These are phyloP conservation scores for Operophtera brumata DNA, from an alignment of 2,888 invertebrate species.

Conservation along the genomic window DNA sequence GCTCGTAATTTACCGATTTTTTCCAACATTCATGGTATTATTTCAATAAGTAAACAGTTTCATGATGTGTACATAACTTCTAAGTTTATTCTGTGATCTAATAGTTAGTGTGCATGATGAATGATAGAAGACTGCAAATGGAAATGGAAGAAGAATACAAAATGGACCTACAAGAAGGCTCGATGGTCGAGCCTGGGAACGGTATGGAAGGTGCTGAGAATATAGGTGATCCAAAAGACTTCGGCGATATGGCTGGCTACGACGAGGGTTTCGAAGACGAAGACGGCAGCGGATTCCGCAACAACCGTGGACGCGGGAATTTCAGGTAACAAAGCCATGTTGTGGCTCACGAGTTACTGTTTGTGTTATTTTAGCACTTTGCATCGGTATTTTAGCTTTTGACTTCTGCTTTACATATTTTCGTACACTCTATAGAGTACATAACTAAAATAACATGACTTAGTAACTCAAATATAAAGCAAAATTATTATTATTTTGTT, in stretches of 20 bases:
- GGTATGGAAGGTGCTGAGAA: slow-evolving; percentile 45
- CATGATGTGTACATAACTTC: slow-evolving; percentile 58
- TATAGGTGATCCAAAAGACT: slow-evolving; percentile 59
- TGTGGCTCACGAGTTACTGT: not conserved
- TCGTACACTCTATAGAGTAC: too few species aligned
- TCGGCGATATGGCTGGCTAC: slow-evolving; percentile 55
- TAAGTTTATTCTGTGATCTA: slow-evolving; percentile 40
- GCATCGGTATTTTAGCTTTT: too few species aligned
- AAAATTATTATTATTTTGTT: not conserved
- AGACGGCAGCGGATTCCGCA: slow-evolving; percentile 61
- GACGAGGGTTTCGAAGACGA: slow-evolving; percentile 72
- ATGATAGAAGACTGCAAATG: too few species aligned
- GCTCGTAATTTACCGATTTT: slow-evolving; percentile 18
- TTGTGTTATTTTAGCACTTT: not conserved
- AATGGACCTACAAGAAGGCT: slow-evolving; percentile 62
- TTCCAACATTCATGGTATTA: slow-evolving; percentile 26
- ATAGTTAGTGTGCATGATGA: slow-evolving; percentile 38
- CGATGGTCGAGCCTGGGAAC: slow-evolving; percentile 48
- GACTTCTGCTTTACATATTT: too few species aligned
- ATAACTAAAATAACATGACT: too few species aligned
- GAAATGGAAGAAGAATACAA: slow-evolving; percentile 68
- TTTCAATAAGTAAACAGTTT: slow-evolving; percentile 38
- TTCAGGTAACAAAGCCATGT: slow-evolving; percentile 55
- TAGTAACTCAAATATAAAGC: too few species aligned
- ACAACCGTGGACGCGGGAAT: slow-evolving; percentile 65